Conservation (phyloP, 2,797 vertebrate species). For the Merluccius polli region DNA sequence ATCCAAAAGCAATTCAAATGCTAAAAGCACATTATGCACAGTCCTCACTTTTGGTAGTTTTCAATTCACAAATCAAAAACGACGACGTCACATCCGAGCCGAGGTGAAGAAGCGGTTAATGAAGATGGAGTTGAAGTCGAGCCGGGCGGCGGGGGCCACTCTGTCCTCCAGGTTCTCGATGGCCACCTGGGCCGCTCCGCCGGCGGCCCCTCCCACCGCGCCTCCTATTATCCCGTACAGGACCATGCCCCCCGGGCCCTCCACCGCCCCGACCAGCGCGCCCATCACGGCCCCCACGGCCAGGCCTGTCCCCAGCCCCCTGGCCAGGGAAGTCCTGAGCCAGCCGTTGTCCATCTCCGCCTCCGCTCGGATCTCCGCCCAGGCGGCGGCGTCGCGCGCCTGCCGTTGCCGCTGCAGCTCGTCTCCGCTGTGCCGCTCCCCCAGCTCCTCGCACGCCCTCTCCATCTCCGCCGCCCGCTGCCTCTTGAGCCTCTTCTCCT, state of each 20-base stretch:
- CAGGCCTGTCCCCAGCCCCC: slow-evolving; percentile 62
- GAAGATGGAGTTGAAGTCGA: slow-evolving; percentile 74
- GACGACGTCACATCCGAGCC: slow-evolving; percentile 39
- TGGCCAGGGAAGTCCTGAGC: slow-evolving; percentile 66
- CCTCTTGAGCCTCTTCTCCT: slow-evolving; percentile 65
- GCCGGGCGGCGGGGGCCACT: slow-evolving; percentile 56
- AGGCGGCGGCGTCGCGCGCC: slow-evolving; percentile 40
- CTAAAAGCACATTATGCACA: neutral
- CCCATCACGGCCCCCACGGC: slow-evolving; percentile 65
- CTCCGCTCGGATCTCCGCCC: slow-evolving; percentile 58
- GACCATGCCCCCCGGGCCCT: slow-evolving; percentile 67
- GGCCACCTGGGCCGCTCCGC: slow-evolving; percentile 70
- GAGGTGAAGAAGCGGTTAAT: slow-evolving; percentile 70
- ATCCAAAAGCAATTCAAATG: neutral
- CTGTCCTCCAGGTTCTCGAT: slow-evolving; percentile 69
- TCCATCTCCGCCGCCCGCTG: slow-evolving; percentile 53
- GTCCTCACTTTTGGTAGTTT: neutral
- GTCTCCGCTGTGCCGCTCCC: slow-evolving; percentile 55
- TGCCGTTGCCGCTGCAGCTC: slow-evolving; percentile 61
- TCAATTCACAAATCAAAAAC: neutral
- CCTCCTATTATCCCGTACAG: slow-evolving; percentile 67
- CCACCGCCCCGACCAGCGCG: slow-evolving; percentile 63
- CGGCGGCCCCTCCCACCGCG: slow-evolving; percentile 64
- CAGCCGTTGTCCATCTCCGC: slow-evolving; percentile 69
- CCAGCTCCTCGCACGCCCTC: slow-evolving; percentile 55